Evolutionary conservation across 2,888 invertebrate genomes (phyloP).

Genomic region (Agriopis leucophaearia): DNA sequence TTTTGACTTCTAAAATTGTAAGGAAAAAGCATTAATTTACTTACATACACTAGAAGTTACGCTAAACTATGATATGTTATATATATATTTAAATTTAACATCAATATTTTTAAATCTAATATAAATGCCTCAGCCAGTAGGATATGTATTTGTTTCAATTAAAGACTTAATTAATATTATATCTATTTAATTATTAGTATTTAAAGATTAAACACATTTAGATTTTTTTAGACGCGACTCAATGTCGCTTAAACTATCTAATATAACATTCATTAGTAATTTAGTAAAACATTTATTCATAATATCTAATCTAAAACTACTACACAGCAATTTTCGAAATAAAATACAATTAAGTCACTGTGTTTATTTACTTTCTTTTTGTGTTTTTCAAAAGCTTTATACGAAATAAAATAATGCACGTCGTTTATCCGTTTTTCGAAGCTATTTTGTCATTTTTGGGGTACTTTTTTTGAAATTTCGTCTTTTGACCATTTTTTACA

Average conservation of each 20-base stretch:
- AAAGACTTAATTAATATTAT: slow-evolving; percentile 70
- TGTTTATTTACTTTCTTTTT: slow-evolving; percentile 46
- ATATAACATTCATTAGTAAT: slow-evolving; percentile 68
- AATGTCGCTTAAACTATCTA: slow-evolving; percentile 47
- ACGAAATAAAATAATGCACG: slow-evolving; percentile 67
- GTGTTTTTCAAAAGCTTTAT: slow-evolving; percentile 58
- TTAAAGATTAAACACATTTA: slow-evolving; percentile 74
- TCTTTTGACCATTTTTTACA: slow-evolving; percentile 9
- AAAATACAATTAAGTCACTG: slow-evolving; percentile 35
- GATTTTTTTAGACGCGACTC: slow-evolving; percentile 61
- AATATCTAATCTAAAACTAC: slow-evolving; percentile 56
- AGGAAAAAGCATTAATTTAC: slow-evolving; percentile 55
- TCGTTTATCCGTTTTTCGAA: slow-evolving; percentile 75
- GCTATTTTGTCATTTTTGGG: slow-evolving; percentile 62
- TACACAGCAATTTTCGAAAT: slow-evolving; percentile 49
- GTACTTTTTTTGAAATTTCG: slow-evolving; percentile 58
- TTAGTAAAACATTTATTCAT: slow-evolving; percentile 55
- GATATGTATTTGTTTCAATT: slow-evolving; percentile 84
- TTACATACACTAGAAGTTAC: slow-evolving; percentile 53
- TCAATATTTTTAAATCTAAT: slow-evolving; percentile 68
- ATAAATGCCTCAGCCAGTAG: slow-evolving; percentile 86
- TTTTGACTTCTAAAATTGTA: slow-evolving; percentile 49
- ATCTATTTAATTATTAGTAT: slow-evolving; percentile 62
- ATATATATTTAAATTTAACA: slow-evolving; percentile 66
- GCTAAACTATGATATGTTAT: slow-evolving; percentile 64